Evolutionary conservation across 2,113 vertebrate genomes (phyloP).

Genomic region (Gnathonemus echidnorhynchus): DNA sequence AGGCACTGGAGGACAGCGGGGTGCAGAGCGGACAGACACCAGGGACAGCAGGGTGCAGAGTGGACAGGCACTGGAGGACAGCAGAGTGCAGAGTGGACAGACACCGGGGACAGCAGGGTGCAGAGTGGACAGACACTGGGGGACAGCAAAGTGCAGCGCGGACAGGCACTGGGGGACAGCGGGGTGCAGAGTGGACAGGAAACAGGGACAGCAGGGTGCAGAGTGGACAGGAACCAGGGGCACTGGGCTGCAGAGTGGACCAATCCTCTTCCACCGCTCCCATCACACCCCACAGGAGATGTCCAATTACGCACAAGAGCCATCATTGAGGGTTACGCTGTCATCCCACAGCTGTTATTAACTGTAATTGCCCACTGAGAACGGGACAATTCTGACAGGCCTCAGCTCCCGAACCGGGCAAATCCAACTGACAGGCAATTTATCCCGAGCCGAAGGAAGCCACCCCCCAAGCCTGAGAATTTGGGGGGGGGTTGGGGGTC

Average conservation of each 20-base stretch:
- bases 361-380: conserved; percentile 4
- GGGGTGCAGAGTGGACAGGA: no score
- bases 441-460: conserved; percentile 1
- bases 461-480: neutral
- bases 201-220: no score
- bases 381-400: neutral
- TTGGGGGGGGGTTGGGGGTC: neutral
- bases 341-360: conserved; percentile 1
- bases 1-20: no score
- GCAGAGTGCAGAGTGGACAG: no score
- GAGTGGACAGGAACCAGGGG: no score
- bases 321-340: neutral
- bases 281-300: neutral
- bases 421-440: conserved; percentile 14
- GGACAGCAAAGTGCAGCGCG: no score
- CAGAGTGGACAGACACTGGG: no score
- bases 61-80: no score
- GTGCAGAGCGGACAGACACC: no score
- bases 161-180: no score
- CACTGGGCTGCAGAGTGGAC: neutral
- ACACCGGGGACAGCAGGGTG: no score
- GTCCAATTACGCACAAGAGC: neutral
- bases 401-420: neutral
- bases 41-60: no score
- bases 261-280: neutral